phyloP scores from a whole-genome alignment of 2,113 vertebrate genomes.

The Lota lota region DNA sequence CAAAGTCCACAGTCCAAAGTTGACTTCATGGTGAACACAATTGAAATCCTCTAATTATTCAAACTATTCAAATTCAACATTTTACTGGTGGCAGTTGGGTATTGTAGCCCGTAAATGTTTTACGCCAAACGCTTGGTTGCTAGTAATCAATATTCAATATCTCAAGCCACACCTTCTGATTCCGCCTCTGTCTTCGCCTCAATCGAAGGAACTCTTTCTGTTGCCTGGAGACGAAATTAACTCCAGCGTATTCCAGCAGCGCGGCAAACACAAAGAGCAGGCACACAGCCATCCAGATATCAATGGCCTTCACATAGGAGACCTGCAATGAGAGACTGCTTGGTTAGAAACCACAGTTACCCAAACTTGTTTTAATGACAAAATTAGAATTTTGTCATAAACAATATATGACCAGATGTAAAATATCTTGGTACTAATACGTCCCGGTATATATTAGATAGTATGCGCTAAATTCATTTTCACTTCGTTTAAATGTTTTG shows the following conservation, averaged over 20 bases:
- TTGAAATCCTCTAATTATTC: background rate
- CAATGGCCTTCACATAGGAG: conserved; percentile 98
- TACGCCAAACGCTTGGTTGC: background rate
- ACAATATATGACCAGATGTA: no score
- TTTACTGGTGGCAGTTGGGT: background rate
- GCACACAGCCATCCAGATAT: conserved; percentile 99
- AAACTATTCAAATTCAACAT: no score
- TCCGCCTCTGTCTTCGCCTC: conserved; percentile 86
- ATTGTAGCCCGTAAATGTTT: background rate
- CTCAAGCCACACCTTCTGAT: conserved; percentile 81
- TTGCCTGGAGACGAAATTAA: conserved; percentile 98
- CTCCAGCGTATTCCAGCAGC: conserved; percentile 94
- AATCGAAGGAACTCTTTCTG: conserved; percentile 97
- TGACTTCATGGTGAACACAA: background rate
- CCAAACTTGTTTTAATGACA: background rate
- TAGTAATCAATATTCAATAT: background rate
- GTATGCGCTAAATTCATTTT: no score
- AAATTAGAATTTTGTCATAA: no score
- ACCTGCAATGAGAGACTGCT: conserved; percentile 74
- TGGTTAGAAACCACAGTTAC: conserved; percentile 29
- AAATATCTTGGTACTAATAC: no score
- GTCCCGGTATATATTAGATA: no score
- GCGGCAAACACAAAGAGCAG: conserved; percentile 98
- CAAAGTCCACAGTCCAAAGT: no score
- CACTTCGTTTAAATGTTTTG: no score